Evolutionary conservation across 2,113 vertebrate genomes (phyloP).

Genomic region (Narcine bancroftii): DNA sequence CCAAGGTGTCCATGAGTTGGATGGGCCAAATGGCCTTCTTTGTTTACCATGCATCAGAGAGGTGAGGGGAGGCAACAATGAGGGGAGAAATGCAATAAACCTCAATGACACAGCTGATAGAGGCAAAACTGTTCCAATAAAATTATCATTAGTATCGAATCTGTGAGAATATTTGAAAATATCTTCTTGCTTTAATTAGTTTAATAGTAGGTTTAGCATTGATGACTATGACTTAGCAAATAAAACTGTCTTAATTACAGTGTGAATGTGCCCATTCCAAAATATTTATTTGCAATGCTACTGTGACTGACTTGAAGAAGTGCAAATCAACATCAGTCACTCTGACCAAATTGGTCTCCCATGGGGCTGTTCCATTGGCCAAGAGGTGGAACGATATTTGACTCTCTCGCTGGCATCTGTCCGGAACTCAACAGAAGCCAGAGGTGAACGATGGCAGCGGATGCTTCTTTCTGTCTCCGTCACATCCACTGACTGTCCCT

Average conservation of each 20-base stretch:
- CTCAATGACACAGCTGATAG: neutral
- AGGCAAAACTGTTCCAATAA: neutral
- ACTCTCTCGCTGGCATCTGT: neutral
- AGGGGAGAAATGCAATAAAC: neutral
- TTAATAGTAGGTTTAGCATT: neutral
- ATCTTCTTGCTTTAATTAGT: constrained; percentile 5
- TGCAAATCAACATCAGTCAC: neutral
- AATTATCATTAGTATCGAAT: neutral
- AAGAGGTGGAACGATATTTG: neutral
- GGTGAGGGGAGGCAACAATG: neutral
- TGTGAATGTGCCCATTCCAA: constrained; percentile 4
- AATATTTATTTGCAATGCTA: constrained; percentile 3
- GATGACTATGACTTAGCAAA: neutral
- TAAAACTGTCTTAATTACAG: constrained; percentile 1
- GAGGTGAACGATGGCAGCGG: too few species aligned
- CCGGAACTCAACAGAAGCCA: too few species aligned
- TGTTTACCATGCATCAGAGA: neutral
- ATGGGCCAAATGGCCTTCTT: neutral
- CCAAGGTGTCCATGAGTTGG: neutral
- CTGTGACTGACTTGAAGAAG: neutral
- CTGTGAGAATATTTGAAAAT: constrained; percentile 3
- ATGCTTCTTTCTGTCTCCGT: too few species aligned
- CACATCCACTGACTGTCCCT: too few species aligned
- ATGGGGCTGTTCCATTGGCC: neutral
- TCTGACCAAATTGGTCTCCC: neutral